These are phyloP conservation scores for Hapalemur alaotrensis DNA, from an alignment of 2,797 vertebrate genomes.

Conservation along the genomic window DNA sequence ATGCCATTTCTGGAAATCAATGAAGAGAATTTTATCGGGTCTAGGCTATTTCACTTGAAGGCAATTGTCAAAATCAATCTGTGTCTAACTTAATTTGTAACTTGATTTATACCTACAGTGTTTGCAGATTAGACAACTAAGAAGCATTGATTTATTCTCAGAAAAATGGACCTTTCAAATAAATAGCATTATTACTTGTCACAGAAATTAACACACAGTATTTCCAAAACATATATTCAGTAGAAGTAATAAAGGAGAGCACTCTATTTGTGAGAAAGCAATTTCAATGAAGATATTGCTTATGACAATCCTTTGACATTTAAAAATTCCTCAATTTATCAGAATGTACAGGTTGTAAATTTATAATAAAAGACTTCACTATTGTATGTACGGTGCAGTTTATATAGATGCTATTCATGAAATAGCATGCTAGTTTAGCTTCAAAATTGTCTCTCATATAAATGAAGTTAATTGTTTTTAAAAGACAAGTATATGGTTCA, in stretches of 20 bases:
- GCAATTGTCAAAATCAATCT: constrained; percentile 70
- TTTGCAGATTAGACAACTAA: constrained; percentile 59
- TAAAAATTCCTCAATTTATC: constrained; percentile 25
- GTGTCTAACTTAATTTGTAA: constrained; percentile 70
- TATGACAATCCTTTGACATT: constrained; percentile 44
- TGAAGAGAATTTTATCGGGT: constrained; percentile 57
- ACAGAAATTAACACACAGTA: constrained; percentile 29
- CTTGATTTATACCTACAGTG: constrained; percentile 69
- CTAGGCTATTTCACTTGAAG: constrained; percentile 54
- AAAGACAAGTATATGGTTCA: background rate
- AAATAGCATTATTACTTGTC: constrained; percentile 60
- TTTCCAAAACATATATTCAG: constrained; percentile 64
- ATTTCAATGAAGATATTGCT: constrained; percentile 29
- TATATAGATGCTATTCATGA: constrained; percentile 1
- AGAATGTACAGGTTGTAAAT: constrained; percentile 36
- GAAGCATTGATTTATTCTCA: constrained; percentile 48
- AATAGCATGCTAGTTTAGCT: background rate
- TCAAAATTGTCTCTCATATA: constrained; percentile 31
- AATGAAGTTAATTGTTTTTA: constrained; percentile 31
- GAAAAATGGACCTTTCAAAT: constrained; percentile 56
- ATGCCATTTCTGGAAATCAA: constrained; percentile 70
- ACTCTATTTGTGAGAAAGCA: constrained; percentile 30
- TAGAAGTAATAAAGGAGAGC: constrained; percentile 35
- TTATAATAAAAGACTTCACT: background rate
- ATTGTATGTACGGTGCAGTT: background rate